Conservation (phyloP, 2,113 vertebrate species). For the Oncorhynchus nerka region DNA sequence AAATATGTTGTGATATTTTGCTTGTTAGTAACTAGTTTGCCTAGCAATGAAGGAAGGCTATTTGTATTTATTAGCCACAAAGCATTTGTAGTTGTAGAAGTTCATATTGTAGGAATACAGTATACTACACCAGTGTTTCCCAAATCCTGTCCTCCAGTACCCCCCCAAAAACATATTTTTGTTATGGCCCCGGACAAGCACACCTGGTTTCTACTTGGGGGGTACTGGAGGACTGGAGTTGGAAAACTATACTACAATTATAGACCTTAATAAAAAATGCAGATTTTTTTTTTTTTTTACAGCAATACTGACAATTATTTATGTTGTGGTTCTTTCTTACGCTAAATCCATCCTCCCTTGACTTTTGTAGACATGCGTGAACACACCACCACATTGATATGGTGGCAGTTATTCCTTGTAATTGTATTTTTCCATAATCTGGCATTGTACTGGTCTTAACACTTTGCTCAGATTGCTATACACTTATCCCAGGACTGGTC, state of each 20-base stretch:
- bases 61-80: not conserved
- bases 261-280: no score
- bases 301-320: not conserved
- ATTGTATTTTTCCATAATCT: not conserved
- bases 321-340: not conserved
- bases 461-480: slow-evolving; percentile 50
- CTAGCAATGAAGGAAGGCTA: not conserved
- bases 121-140: not conserved
- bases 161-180: no score
- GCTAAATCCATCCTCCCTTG: not conserved
- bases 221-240: no score
- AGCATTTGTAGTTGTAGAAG: not conserved
- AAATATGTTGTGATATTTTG: not conserved
- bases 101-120: not conserved
- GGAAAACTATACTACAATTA: no score
- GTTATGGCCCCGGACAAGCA: no score
- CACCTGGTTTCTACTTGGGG: no score
- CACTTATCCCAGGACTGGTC: slow-evolving; percentile 44
- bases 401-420: not conserved
- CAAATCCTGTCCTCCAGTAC: no score
- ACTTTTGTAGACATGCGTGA: not conserved
- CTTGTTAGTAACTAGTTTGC: not conserved
- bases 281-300: not conserved
- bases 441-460: not conserved
- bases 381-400: not conserved